Conservation (phyloP, 1,140 invertebrate species). For the Solen grandis region DNA sequence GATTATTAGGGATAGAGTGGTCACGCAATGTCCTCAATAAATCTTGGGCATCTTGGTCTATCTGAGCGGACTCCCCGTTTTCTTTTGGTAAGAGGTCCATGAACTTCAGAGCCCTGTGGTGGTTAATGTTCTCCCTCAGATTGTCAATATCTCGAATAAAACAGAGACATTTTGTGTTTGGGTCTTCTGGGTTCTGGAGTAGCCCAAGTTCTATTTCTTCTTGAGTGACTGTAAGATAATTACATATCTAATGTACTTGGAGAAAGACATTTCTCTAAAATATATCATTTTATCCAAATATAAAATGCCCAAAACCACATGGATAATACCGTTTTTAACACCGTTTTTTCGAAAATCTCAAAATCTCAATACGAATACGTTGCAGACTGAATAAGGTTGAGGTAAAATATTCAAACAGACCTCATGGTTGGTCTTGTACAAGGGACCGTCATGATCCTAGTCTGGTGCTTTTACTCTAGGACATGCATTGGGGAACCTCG, state of each 20-base stretch:
- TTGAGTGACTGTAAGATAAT: slow-evolving; percentile 82
- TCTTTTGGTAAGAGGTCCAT: slow-evolving; percentile 91
- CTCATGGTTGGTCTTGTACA: no score
- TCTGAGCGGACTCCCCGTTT: slow-evolving; percentile 83
- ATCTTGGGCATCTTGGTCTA: slow-evolving; percentile 95
- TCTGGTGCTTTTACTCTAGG: neutral
- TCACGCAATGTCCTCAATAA: slow-evolving; percentile 92
- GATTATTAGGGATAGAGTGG: slow-evolving; percentile 54
- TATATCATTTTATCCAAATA: no score
- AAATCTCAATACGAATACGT: no score
- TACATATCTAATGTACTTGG: no score
- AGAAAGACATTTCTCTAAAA: no score
- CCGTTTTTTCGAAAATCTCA: no score
- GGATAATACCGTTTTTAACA: no score
- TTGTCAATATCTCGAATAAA: slow-evolving; percentile 98
- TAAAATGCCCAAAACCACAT: no score
- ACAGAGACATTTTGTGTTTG: slow-evolving; percentile 95
- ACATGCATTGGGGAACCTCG: neutral
- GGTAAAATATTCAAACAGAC: no score
- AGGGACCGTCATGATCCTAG: no score
- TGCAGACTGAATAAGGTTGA: no score
- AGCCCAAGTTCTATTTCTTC: slow-evolving; percentile 97
- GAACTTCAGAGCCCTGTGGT: slow-evolving; percentile 91
- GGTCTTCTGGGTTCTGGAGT: slow-evolving; percentile 88
- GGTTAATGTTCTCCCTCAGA: slow-evolving; percentile 95